Percentiles rank a stretch among this genome's conserved stretches.
Evolutionary conservation across 53 echinoderm and acorn worm genomes (phyloP).

Genomic region (Arbacia lixula): DNA sequence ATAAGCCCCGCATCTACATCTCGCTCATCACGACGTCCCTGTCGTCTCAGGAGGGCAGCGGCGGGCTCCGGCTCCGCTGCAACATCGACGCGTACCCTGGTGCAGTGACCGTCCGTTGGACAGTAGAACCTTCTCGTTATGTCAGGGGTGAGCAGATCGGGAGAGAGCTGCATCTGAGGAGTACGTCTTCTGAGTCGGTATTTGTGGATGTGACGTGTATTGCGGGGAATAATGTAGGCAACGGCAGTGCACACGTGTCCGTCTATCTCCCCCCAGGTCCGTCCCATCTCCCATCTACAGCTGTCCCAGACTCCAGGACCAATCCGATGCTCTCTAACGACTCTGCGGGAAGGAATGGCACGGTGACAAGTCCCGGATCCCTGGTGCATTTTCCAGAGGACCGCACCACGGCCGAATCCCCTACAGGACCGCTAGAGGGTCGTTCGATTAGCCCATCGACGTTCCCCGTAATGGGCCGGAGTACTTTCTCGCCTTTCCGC

Average conservation of each 20-base stretch:
- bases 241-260: neutral
- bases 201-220: conserved; percentile 18
- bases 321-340: too few species aligned
- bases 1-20: conserved; percentile 15
- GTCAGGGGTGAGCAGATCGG: neutral
- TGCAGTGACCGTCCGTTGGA: conserved; percentile 8
- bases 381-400: neutral
- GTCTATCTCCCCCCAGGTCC: conserved; percentile 16
- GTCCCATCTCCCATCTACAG: neutral
- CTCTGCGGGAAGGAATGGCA: neutral
- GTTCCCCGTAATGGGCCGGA: too few species aligned
- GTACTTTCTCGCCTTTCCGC: too few species aligned
- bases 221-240: conserved; percentile 3
- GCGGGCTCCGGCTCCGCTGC: conserved; percentile 9
- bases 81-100: conserved; percentile 24
- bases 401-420: neutral
- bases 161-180: neutral
- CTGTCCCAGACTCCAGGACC: neutral
- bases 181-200: neutral
- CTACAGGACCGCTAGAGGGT: too few species aligned
- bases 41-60: neutral
- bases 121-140: neutral
- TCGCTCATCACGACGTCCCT: conserved; percentile 13
- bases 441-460: too few species aligned
- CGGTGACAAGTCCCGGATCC: neutral